Base-by-base conservation (phyloP, 2,888 invertebrate species). In the Molanna angustata region DNA sequence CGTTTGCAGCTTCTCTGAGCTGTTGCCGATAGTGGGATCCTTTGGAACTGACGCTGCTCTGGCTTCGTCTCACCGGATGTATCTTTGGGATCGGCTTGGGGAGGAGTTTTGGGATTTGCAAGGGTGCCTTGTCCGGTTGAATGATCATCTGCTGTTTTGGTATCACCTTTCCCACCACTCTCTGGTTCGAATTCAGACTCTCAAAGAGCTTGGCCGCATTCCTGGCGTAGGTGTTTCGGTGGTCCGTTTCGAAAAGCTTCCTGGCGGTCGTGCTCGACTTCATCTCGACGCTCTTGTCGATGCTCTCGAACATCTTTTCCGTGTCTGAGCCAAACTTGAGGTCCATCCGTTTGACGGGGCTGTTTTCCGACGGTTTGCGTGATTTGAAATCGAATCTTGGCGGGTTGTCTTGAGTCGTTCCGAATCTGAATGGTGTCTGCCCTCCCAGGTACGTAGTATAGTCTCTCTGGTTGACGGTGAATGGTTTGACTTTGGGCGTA, bases 41-140 rank as follows among this genome's bases (percentile, higher is more conserved):
- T 37, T 57, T 54, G 2, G 52, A 52, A 45, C 59, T 59, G 19
- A 57, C 35, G 42, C 51, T 55, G 17, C 57, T 59, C 19, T 57
- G 56, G 41, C 52, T 57, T 42, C 57, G 41, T 41, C 50, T 54
- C 4, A 59, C 20, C 61, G 56, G 47, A 35, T 49, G 40, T 35
- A 68, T 70, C 69, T 75, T 77, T 67, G 77, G 77, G 62, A 77
- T 67, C 1, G 77, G 77, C 61, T 73, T 76, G 60, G 76, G 76
- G 27, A 67, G 62, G 44, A 77, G 59, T 64, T 76, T 76, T 67
- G 77, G 77, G 71, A 77, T 76, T 68, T 77, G 76, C 61, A 77
- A 66, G 1, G 60, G 60, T 6, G 73, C 72, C 63, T 71, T 74
- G 64, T 72, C 73, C 63, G 76, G 75, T 35, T 71, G 55, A 54